Evolutionary conservation across 37 sponge, comb jelly and placozoan species (phyloP).

Genomic region (Cladorhizidae sp.): DNA sequence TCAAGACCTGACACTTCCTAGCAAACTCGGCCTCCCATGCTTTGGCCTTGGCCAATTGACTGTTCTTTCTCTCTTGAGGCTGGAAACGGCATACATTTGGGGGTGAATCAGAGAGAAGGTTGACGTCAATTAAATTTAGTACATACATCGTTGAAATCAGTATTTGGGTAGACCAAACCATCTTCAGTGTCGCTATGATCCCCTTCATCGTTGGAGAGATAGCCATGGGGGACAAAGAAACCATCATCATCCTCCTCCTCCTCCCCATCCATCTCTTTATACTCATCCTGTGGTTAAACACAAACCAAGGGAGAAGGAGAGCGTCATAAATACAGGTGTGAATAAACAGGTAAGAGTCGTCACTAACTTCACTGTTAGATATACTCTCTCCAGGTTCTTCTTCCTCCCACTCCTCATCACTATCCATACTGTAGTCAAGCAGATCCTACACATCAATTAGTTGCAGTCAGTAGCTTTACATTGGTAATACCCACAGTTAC

Average conservation of each 20-base stretch:
- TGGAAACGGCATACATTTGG: background rate
- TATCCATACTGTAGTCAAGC: conserved; percentile 82
- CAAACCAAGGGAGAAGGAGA: background rate
- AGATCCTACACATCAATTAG: conserved; percentile 23
- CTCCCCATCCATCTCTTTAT: conserved; percentile 63
- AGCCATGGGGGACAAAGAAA: conserved; percentile 99
- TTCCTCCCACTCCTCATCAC: conserved; percentile 99
- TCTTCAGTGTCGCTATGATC: conserved; percentile 56
- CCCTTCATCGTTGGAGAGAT: conserved; percentile 97
- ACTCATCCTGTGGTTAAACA: background rate
- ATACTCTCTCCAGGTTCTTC: conserved; percentile 92
- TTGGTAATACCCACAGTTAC: background rate
- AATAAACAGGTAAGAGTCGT: no score
- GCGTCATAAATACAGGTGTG: background rate
- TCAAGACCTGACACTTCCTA: conserved; percentile 64
- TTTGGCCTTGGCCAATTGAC: conserved; percentile 58
- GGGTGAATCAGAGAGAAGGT: background rate
- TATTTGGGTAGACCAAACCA: background rate
- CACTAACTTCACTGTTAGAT: conserved; percentile 73
- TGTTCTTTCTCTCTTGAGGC: conserved; percentile 16
- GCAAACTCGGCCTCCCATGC: conserved; percentile 84
- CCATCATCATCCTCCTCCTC: conserved; percentile 92
- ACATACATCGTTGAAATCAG: background rate
- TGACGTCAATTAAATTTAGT: background rate
- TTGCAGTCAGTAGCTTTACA: background rate